These are phyloP conservation scores for Cheumatopsyche charites DNA, from an alignment of 1,140 invertebrate genomes.

Conservation along the genomic window DNA sequence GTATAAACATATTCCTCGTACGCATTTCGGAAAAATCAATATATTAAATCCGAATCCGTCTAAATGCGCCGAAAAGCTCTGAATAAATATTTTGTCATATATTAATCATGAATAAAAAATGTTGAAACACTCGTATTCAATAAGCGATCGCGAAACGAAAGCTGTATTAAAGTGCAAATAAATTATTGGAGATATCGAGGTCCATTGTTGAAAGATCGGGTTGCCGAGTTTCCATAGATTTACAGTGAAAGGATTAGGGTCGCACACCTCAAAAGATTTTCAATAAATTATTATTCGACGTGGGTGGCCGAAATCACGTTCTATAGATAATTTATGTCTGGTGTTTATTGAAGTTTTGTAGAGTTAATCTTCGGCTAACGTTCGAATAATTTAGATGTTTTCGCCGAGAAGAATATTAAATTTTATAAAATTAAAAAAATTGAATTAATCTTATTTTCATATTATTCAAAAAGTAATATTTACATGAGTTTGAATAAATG, in stretches of 20 bases:
- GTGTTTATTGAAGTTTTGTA: constrained; percentile 24
- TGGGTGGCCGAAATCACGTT: constrained; percentile 25
- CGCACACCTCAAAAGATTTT: constrained; percentile 41
- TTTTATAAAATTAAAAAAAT: too few relatives aligned
- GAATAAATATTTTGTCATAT: too few relatives aligned
- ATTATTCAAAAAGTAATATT: neutral
- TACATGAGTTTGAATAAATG: neutral
- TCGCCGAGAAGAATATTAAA: neutral
- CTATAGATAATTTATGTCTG: constrained; percentile 26
- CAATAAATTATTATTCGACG: constrained; percentile 34
- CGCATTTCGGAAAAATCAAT: too few relatives aligned
- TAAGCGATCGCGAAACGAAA: neutral
- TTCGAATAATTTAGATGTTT: constrained; percentile 3
- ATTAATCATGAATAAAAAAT: too few relatives aligned
- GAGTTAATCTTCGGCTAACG: neutral
- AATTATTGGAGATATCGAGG: neutral
- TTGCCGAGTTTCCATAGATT: constrained; percentile 23
- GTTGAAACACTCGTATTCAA: neutral
- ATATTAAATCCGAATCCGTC: too few relatives aligned
- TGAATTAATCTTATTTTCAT: too few relatives aligned
- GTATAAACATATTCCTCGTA: too few relatives aligned
- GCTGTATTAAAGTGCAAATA: neutral
- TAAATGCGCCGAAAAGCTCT: too few relatives aligned
- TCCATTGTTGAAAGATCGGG: neutral
- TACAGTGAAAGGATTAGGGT: constrained; percentile 40